Conservation (phyloP, 2,888 invertebrate genomes). For the Branchipolynoe longqiensis region DNA sequence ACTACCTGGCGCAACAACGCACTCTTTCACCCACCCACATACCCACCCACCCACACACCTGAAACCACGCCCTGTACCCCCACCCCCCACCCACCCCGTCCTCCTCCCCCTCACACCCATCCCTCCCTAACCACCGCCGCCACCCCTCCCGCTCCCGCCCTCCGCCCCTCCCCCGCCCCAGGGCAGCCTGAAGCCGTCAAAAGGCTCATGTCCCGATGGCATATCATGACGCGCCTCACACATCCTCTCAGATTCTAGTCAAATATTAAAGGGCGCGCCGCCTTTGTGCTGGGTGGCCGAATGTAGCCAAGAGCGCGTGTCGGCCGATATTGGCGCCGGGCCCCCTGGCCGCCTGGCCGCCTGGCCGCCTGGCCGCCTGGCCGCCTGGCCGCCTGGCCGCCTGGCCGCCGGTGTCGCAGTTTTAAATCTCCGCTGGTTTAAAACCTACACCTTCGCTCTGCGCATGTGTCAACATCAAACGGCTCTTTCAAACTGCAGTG, state of each 20-base stretch:
- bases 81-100: neutral
- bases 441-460: too few species aligned
- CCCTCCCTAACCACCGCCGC: neutral
- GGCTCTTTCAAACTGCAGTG: too few species aligned
- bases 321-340: neutral
- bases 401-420: too few species aligned
- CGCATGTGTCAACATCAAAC: too few species aligned
- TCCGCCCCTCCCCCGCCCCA: neutral
- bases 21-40: too few species aligned
- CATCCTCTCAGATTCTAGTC: neutral
- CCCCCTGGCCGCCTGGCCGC: too few species aligned
- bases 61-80: too few species aligned
- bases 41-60: too few species aligned
- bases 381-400: too few species aligned
- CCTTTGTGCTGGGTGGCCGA: neutral
- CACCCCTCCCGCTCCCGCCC: neutral
- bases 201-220: neutral
- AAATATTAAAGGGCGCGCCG: neutral
- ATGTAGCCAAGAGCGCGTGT: neutral
- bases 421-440: too few species aligned
- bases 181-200: neutral
- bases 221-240: neutral
- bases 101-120: neutral
- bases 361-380: too few species aligned
- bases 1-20: too few species aligned